Evolutionary conservation across 2,113 vertebrate species (phyloP).

Genomic region (Anhinga rufa): DNA sequence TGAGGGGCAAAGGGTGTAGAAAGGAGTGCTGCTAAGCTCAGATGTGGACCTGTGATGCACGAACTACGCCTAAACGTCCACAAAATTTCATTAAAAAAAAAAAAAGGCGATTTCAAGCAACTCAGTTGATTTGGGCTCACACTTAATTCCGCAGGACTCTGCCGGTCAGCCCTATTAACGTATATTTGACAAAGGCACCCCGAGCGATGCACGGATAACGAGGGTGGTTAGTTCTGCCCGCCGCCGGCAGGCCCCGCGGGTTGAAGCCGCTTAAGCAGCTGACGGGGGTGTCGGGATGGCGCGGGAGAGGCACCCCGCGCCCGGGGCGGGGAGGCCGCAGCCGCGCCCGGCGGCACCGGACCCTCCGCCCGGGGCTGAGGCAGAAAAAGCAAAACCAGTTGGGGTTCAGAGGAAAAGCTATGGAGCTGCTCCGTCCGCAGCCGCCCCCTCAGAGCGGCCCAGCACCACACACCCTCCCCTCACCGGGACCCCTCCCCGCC

Average conservation of each 20-base stretch:
- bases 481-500: not conserved
- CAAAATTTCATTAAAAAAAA: too few relatives aligned
- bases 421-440: too few relatives aligned
- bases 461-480: too few relatives aligned
- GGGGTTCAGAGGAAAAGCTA: not conserved
- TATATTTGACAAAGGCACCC: fast-evolving
- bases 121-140: not conserved
- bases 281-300: not conserved
- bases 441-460: too few relatives aligned
- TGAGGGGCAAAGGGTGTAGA: too few relatives aligned
- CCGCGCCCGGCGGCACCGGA: too few relatives aligned
- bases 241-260: not conserved
- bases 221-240: not conserved
- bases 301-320: not conserved
- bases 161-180: fast-evolving
- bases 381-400: too few relatives aligned
- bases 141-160: fast-evolving
- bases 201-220: fast-evolving
- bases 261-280: fast-evolving
- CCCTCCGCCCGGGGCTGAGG: not conserved
- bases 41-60: fast-evolving
- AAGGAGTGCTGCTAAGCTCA: not conserved
- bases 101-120: too few relatives aligned
- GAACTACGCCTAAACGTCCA: fast-evolving
- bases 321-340: too few relatives aligned